Evolutionary conservation across 1,140 invertebrate genomes (phyloP).

Genomic region (Euglossa dilemma): DNA sequence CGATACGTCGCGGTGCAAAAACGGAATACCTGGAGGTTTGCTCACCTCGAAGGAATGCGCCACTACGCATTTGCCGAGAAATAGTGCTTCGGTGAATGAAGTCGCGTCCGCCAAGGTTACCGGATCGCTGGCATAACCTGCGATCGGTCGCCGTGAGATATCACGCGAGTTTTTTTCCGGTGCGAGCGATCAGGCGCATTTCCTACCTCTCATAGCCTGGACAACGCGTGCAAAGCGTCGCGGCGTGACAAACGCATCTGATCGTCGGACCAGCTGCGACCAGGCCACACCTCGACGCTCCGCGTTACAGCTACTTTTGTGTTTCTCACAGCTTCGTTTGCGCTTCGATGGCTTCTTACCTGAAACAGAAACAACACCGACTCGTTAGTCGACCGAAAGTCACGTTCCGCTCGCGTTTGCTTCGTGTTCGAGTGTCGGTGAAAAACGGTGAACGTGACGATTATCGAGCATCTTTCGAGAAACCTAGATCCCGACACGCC

Average conservation of each 20-base stretch:
- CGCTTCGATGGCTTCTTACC: constrained; percentile 69
- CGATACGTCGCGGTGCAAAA: background rate
- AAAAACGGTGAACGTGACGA: background rate
- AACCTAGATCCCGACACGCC: no score
- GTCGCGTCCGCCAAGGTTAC: constrained; percentile 5
- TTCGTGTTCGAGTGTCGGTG: background rate
- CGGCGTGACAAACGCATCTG: constrained; percentile 27
- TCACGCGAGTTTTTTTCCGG: constrained; percentile 25
- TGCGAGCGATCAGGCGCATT: background rate
- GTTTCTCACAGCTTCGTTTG: constrained; percentile 6
- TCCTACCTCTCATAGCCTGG: constrained; percentile 16
- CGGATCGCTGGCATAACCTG: constrained; percentile 9
- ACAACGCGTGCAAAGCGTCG: constrained; percentile 20
- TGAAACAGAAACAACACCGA: constrained; percentile 74
- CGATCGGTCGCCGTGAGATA: constrained; percentile 16
- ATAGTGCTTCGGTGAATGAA: background rate
- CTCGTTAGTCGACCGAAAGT: background rate
- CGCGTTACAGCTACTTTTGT: constrained; percentile 1
- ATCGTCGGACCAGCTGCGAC: constrained; percentile 41
- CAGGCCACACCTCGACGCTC: constrained; percentile 22
- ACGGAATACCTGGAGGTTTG: background rate
- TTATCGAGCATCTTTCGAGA: background rate
- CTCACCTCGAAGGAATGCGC: constrained; percentile 12
- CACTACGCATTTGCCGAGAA: constrained; percentile 13
- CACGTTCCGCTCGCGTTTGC: background rate